These are phyloP conservation scores for Malurus elegans DNA, from an alignment of 2,113 vertebrate genomes.

Conservation along the genomic window DNA sequence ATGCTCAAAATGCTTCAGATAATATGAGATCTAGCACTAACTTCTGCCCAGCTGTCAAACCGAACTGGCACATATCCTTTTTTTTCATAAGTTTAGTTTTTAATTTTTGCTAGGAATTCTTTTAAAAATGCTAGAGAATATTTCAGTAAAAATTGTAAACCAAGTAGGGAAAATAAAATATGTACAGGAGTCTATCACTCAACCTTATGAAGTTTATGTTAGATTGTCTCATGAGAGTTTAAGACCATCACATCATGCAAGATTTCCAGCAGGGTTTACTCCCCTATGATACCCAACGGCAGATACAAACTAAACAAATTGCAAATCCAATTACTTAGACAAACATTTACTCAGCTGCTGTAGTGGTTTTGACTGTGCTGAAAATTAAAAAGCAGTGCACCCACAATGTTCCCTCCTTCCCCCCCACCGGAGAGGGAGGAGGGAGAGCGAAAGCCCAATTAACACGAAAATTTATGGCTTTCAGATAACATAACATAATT, in stretches of 20 bases:
- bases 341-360: slow-evolving; percentile 28
- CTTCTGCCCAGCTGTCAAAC: background rate
- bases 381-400: no score
- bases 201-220: background rate
- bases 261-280: background rate
- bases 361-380: no score
- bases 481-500: no score
- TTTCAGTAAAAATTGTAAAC: background rate
- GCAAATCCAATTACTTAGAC: slow-evolving; percentile 25
- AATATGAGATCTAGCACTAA: background rate
- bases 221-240: background rate
- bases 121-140: background rate
- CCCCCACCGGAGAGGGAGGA: no score
- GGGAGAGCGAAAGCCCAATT: no score
- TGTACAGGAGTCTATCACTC: background rate
- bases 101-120: background rate
- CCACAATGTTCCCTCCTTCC: no score
- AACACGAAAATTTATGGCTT: no score
- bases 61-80: background rate
- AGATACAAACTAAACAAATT: background rate
- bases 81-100: background rate
- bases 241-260: background rate
- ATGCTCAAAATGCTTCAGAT: background rate
- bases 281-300: background rate
- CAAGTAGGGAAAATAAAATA: background rate